Base-by-base conservation (phyloP, 1,140 invertebrate species). In the Formica exsecta region DNA sequence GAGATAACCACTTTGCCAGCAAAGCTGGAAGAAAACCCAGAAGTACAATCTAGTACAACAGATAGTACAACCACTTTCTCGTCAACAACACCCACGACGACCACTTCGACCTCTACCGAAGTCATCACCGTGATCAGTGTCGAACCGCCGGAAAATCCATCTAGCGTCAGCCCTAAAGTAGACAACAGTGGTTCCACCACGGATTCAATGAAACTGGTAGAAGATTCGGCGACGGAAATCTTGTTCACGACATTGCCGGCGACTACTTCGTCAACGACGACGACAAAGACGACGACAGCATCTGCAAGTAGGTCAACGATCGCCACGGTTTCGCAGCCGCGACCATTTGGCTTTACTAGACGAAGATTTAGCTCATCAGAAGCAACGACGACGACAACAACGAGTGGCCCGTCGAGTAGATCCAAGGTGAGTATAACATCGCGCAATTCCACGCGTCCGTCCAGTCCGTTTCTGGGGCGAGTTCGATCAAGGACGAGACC, bases 261-360 rank as follows among this genome's bases (percentile, higher is more conserved):
- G 29, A 71, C 61, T 48, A 83, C 57, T 57, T 51, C 51, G 3
- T 1, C n/a, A 1, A n/a, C 87, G 1, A 85, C 29, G 9, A 62
- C 68, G 6, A 48, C 62, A 36, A 71, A 64, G 16, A 57, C 38
- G 57, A 22, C 86, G 93, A 93, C 83, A 94, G 88, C 91, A 61
- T 66, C 92, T 36, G 86, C 87, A 48, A 86, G 92, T 36, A 92
- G 88, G 85, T 88, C 87, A 88, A 94, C 94, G 48, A 90, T 93
- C 73, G 92, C 94, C 32, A 92, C 93, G 44, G 94, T 96, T 71
- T 95, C 96, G 80, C 96, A 95, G 92, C 95, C 96, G 76, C 93
- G 96, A 92, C 95, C 96, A n/a, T 96, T 96, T 87, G 95, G 95
- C 91, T 96, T 95, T 88, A 94, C 94, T 29, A 89, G 93, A 86